Base-by-base conservation (phyloP, 2,113 vertebrate genomes). In the Eulemur macaco region DNA sequence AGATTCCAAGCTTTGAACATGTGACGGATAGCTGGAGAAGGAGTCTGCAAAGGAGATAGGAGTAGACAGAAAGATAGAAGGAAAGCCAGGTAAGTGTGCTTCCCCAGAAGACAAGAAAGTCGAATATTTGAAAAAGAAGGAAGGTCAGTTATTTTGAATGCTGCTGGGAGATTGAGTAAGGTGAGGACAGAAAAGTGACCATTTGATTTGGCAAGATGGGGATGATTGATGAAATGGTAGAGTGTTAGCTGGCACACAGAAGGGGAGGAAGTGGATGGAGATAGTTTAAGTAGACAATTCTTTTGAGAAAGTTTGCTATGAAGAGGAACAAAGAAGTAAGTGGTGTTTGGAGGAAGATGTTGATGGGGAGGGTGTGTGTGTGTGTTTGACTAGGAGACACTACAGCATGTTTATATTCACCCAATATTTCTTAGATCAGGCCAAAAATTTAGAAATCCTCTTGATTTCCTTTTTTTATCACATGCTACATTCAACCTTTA, bases 251-350 rank as follows among this genome's bases (percentile, higher is more conserved):
- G 77, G 37, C 58, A 64, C 58, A 82, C 47, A 66, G n/a, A 93
- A 90, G 20, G 47, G 66, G 23, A 85, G 58, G 58, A 85, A 88
- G 56, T 90, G 0, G 81, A 87, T 93, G 1, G 81, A 87, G 50
- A 25, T 58, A 76, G 45, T 85, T 8, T 60, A 87, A 93, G 31
- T 56, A 80, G 47, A 89, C 10, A 86, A 1, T 77, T 92, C 34
- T 97, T 91, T 78, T 86, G 54, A 95, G 73, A 96, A 96, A 39
- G 50, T 91, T 50, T 94, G n/a, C 23, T 84, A 14, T 80, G 39
- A 90, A 88, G 47, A 58, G 34, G 52, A 93, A 45, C 76, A 95
- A 58, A 94, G 64, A 81, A 58, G 34, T 50, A n/a, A 76, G 50
- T 71, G 58, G 42, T 88, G 6, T 94, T 94, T 97, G 56, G n/a